phyloP scores from a whole-genome alignment of 2,797 vertebrate genomes.

The Rhabdomys pumilio region DNA sequence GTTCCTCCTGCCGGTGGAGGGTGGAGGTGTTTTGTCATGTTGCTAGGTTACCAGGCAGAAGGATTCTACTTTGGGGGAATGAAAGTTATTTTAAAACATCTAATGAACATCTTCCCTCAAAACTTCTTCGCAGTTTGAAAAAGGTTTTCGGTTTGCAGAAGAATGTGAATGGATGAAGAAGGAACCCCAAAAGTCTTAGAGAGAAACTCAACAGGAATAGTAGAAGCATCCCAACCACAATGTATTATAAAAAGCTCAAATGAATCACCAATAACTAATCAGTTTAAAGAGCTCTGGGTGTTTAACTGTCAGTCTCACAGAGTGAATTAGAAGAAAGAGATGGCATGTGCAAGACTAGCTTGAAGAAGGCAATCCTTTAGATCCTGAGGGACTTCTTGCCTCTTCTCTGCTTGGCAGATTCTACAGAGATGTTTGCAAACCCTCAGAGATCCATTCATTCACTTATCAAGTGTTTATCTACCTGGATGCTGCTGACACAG shows the following conservation, averaged over 20 bases:
- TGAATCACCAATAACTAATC: conserved; percentile 19
- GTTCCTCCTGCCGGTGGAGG: conserved; percentile 74
- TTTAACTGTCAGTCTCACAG: neutral
- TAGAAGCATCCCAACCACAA: neutral
- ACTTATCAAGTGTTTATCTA: conserved; percentile 53
- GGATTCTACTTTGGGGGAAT: conserved; percentile 75
- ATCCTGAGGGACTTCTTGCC: neutral
- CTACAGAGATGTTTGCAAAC: conserved; percentile 14
- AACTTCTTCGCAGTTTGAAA: conserved; percentile 57
- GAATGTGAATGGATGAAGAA: neutral
- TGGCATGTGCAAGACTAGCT: neutral
- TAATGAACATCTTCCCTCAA: conserved; percentile 72
- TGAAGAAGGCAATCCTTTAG: neutral
- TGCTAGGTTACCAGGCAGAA: conserved; percentile 87
- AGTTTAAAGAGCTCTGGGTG: neutral
- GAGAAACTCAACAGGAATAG: neutral
- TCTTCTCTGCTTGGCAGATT: conserved; percentile 11
- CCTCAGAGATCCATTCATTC: neutral
- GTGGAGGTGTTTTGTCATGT: conserved; percentile 79
- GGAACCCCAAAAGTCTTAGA: neutral
- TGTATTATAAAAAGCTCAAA: neutral
- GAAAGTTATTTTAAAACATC: conserved; percentile 83
- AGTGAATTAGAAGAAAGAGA: neutral
- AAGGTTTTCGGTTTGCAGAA: conserved; percentile 13
- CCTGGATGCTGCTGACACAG: neutral